Evolutionary conservation across 2,113 vertebrate genomes (phyloP).

Genomic region (Paratilapia polleni): DNA sequence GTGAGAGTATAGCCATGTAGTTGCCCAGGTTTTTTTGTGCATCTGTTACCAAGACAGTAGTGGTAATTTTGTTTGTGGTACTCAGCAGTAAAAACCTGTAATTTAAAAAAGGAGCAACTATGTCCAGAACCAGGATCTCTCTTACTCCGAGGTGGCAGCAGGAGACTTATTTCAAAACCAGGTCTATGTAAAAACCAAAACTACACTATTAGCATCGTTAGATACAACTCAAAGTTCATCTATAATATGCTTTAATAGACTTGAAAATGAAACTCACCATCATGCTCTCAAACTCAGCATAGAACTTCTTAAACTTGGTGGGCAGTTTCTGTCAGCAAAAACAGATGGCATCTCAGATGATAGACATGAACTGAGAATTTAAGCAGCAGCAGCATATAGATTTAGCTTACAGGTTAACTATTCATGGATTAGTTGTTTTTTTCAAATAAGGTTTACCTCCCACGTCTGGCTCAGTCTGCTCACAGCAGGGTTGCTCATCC

Average conservation of each 20-base stretch:
- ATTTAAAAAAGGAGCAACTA: not conserved
- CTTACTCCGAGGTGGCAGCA: too few species aligned
- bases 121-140: not conserved
- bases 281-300: constrained; percentile 98
- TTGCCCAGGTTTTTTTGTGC: not conserved
- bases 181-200: not conserved
- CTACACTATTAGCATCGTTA: not conserved
- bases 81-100: not conserved
- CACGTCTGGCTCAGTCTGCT: constrained; percentile 93
- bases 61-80: not conserved
- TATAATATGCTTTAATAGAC: accelerated
- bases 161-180: not conserved
- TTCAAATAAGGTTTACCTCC: constrained; percentile 88
- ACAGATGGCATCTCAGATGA: constrained; percentile 48
- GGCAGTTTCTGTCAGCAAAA: constrained; percentile 91
- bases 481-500: constrained; percentile 96
- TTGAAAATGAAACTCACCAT: constrained; percentile 84
- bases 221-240: accelerated
- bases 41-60: not conserved
- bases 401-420: not conserved
- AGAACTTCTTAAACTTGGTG: constrained; percentile 99
- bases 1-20: accelerated
- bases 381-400: not conserved
- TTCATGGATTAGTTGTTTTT: not conserved
- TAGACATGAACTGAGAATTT: not conserved